Evolutionary conservation across 2,797 vertebrate genomes (phyloP), one percentile per base, ranked within the genome.

Genomic region (Poecilia gillii): DNA sequence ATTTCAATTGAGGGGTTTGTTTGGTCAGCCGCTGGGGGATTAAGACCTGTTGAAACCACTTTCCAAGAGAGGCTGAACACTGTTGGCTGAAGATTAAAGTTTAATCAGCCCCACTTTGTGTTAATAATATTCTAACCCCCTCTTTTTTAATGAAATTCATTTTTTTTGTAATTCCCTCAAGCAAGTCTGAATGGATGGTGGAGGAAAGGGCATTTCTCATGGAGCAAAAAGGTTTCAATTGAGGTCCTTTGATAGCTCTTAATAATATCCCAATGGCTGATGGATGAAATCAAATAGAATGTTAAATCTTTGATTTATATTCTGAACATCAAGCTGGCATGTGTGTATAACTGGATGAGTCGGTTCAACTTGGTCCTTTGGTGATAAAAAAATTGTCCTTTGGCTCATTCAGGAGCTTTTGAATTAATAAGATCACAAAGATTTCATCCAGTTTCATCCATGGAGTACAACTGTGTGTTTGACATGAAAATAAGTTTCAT

Each of bases 221-320:
- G 84, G 81, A 92, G 91, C 90, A 93, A 93, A 94, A 94, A 93
- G 92, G 93, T 94, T 94, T 93, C 93, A 94, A 87, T 92, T 90
- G 91, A 81, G 81, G 49, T 57, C 85, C 86, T 94, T 94, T 93
- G 92, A 94, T 94, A 90, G 84, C 75, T 76, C 62, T 83, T 91
- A 92, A 92, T 94, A 92, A 91, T 92, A 92, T 93, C 93, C 92
- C 91, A 75, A 85, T 82, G 92, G 91, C 81, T 90, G 90, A 92
- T 85, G 84, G 90, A 81, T 71, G 1, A 84, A 93, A 94, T 94
- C 92, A 94, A 94, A 94, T 93, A 73, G 93, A 94, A 94, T 94
- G 89, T 92, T 77, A 53, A 86, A 84, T 84, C 93, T 94, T 94
- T 94, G 93, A 94, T 94, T 93, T 92, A 81, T 46, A 72, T 80